These are phyloP conservation scores for Caradrina clavipalpis DNA, from an alignment of 2,888 invertebrate genomes.

Conservation along the genomic window DNA sequence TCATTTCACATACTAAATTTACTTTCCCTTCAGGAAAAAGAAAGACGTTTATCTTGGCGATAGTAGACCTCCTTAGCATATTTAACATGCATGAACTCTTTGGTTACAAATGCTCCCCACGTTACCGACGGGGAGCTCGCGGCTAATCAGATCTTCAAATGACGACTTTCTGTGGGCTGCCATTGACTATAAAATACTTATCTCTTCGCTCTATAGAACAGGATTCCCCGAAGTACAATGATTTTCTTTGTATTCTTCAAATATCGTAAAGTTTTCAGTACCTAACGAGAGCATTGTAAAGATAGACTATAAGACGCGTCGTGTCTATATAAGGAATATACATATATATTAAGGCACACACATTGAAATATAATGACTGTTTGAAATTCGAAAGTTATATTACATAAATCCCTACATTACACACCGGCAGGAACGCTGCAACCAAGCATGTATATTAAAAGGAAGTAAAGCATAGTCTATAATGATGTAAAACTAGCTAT, in stretches of 20 bases:
- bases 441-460: not conserved
- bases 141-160: constrained; percentile 62
- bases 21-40: constrained; percentile 26
- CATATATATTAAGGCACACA: too few relatives aligned
- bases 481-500: too few relatives aligned
- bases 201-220: constrained; percentile 21
- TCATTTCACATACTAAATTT: constrained; percentile 37
- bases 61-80: constrained; percentile 54
- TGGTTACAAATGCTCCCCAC: constrained; percentile 58
- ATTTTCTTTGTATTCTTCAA: constrained; percentile 9
- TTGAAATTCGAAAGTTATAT: too few relatives aligned
- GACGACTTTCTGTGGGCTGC: constrained; percentile 36
- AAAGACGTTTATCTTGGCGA: constrained; percentile 46
- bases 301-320: not conserved
- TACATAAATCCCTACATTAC: not conserved
- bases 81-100: constrained; percentile 56
- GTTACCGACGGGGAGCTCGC: constrained; percentile 50
- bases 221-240: constrained; percentile 11
- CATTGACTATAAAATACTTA: constrained; percentile 39
- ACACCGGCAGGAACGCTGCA: not conserved
- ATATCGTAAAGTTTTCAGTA: constrained; percentile 24
- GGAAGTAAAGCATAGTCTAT: too few relatives aligned
- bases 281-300: not conserved
- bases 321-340: too few relatives aligned
- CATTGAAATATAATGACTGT: not conserved